A percentile compares a stretch with the other conserved stretches of the same genome.
Conservation (phyloP, 1,140 invertebrate genomes). For the Euborellia annulipes region DNA sequence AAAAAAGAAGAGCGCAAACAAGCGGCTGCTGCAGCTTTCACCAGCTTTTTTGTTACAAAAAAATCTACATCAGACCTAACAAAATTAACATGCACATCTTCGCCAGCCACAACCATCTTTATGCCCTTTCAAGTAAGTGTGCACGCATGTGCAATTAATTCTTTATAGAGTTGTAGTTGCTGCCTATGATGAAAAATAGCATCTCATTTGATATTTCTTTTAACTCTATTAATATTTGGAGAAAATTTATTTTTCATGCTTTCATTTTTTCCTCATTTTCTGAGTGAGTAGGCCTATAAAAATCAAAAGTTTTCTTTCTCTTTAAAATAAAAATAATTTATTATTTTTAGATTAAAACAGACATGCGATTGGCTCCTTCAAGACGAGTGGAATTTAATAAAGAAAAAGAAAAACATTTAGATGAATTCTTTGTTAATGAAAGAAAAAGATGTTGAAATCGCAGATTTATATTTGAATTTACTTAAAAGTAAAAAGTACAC, state of each 20-base stretch:
- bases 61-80: conserved; percentile 26
- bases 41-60: conserved; percentile 60
- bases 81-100: too few species aligned
- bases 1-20: conserved; percentile 52
- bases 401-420: conserved; percentile 33
- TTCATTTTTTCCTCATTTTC: too few species aligned
- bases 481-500: conserved; percentile 34
- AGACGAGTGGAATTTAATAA: conserved; percentile 32
- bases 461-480: conserved; percentile 38
- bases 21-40: conserved; percentile 56
- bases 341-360: conserved; percentile 57
- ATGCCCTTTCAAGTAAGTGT: conserved; percentile 17
- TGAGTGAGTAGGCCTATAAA: too few species aligned
- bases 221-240: conserved; percentile 14
- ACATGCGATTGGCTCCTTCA: conserved; percentile 69
- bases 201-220: too few species aligned
- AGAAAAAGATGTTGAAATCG: conserved; percentile 22
- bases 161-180: conserved; percentile 9
- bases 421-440: conserved; percentile 29
- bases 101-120: conserved; percentile 20
- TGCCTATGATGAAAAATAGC: neutral
- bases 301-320: too few species aligned
- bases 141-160: neutral
- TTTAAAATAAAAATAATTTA: conserved; percentile 9
- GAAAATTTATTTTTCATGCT: conserved; percentile 22